Base-by-base conservation (phyloP, 1,140 invertebrate genomes). In the Caerostris darwini region DNA sequence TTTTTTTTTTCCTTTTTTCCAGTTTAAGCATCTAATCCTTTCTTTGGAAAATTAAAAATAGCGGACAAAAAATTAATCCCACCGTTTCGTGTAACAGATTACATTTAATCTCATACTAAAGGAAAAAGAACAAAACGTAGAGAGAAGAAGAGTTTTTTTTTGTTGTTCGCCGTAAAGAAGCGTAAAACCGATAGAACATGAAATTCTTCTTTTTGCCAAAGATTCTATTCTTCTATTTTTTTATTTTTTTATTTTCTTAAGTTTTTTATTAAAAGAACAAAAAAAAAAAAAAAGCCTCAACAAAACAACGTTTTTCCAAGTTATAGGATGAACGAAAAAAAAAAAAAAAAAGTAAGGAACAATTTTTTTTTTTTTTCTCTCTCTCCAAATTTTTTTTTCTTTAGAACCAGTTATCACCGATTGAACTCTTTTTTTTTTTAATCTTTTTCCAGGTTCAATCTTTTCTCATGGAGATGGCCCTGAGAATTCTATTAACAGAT, bases 51-150 rank as follows among this genome's bases (percentile, higher is more conserved):
- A 91, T 59, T 91, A 59, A 91, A 59, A 81, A 81, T 58, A 59
- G 89, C 7, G 58, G 34, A 69, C 71, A 59, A 91, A 91, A 91
- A 91, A 88, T 91, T 91, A 91, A 91, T 91, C 89, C 89, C 34
- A 58, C 34, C 57, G 82, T 91, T 91, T 82, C 89, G 56, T 91
- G 89, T 91, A 91, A 91, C 89, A 91, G 89, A 91, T 91, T 91
- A 91, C 89, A 82, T 91, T 91, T 91, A 91, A 91, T 91, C 89
- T 91, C 77, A n/a, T n/a, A n/a, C n/a, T n/a, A n/a, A n/a, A n/a
- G n/a, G n/a, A n/a, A n/a, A n/a, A n/a, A n/a, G n/a, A n/a, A n/a
- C n/a, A n/a, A n/a, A n/a, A n/a, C n/a, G n/a, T n/a, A n/a, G n/a
- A n/a, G n/a, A n/a, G n/a, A n/a, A n/a, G n/a, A n/a, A n/a, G n/a